Evolutionary conservation across 2,797 vertebrate species (phyloP).

Genomic region (Gymnoscopelus braueri): DNA sequence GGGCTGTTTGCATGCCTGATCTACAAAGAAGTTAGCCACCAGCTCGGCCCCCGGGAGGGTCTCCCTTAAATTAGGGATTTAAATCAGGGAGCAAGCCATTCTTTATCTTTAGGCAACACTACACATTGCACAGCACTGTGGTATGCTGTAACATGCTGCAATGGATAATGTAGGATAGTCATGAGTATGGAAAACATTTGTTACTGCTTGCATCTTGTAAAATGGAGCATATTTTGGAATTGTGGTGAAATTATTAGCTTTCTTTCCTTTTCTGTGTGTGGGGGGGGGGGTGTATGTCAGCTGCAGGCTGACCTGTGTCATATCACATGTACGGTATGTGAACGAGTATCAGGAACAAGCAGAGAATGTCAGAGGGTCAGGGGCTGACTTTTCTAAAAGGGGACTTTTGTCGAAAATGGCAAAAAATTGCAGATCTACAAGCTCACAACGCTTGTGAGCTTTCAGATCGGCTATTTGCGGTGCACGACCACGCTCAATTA

Average conservation of each 20-base stretch:
- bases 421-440: too few species aligned
- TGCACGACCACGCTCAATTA: too few species aligned
- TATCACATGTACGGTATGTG: not conserved
- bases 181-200: not conserved
- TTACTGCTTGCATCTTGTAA: not conserved
- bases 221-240: not conserved
- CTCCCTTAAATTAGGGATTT: constrained; percentile 33
- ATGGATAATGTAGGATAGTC: not conserved
- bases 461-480: too few species aligned
- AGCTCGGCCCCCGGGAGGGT: constrained; percentile 22
- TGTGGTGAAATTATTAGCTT: not conserved
- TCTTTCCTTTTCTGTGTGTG: not conserved
- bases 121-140: constrained; percentile 19
- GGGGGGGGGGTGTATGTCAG: not conserved
- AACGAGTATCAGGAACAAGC: too few species aligned
- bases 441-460: too few species aligned
- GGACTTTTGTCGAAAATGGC: too few species aligned
- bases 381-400: too few species aligned
- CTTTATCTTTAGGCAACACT: not conserved
- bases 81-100: not conserved
- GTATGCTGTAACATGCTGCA: not conserved
- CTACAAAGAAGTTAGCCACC: not conserved
- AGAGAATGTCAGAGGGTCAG: too few species aligned
- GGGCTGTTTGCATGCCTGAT: too few species aligned
- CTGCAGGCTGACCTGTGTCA: not conserved